These are phyloP conservation scores for Seira ritae DNA, from an alignment of 2,888 invertebrate species.

Conservation along the genomic window DNA sequence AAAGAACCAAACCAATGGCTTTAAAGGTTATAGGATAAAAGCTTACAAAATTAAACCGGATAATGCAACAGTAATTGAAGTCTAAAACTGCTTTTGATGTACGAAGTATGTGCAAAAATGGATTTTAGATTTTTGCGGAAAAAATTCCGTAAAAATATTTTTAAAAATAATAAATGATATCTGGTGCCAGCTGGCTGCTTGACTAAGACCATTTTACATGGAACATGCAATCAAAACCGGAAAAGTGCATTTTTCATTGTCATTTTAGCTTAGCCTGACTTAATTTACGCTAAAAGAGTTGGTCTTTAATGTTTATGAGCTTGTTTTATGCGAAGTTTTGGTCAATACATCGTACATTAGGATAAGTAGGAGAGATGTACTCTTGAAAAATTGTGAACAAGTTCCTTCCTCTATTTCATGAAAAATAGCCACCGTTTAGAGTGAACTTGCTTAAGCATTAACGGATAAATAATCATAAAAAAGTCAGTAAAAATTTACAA, in stretches of 20 bases:
- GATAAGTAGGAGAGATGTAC: conserved; percentile 34
- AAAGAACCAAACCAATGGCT: neutral
- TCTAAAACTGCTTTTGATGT: too few species aligned
- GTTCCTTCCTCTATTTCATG: conserved; percentile 49
- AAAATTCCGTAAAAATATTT: too few species aligned
- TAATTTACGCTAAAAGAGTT: neutral
- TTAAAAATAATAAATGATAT: too few species aligned
- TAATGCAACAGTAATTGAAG: neutral
- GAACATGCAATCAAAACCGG: neutral
- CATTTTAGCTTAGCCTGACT: conserved; percentile 29
- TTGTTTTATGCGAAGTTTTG: conserved; percentile 11
- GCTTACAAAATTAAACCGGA: neutral
- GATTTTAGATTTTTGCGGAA: too few species aligned
- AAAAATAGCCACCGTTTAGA: neutral
- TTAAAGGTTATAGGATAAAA: neutral
- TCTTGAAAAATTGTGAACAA: conserved; percentile 51
- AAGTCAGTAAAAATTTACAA: conserved; percentile 6
- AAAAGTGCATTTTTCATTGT: conserved; percentile 11
- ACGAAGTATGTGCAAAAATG: too few species aligned
- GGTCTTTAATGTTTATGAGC: neutral
- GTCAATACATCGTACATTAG: neutral
- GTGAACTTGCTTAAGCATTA: neutral
- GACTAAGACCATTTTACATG: too few species aligned
- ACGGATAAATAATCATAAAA: conserved; percentile 27
- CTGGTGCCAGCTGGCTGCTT: too few species aligned